Evolutionary conservation across 2,113 vertebrate species (phyloP).

Genomic region (Albula glossodonta): DNA sequence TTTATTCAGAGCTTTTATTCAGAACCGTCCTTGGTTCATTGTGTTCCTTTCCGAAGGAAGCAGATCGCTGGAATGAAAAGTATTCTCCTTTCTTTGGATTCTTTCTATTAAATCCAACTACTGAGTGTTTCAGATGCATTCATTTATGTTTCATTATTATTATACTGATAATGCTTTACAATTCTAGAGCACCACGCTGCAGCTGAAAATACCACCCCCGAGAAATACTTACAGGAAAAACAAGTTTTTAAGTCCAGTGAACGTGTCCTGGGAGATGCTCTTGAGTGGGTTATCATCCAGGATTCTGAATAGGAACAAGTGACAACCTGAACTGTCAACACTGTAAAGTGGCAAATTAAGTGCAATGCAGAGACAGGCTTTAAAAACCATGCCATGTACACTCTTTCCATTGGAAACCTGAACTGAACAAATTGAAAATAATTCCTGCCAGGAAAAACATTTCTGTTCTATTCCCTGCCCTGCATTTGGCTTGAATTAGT

Average conservation of each 20-base stretch:
- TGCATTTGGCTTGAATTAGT: neutral
- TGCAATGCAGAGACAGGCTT: neutral
- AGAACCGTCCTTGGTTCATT: neutral
- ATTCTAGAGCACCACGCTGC: neutral
- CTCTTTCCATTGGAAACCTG: neutral
- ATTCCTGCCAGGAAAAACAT: neutral
- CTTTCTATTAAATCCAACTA: too few species aligned
- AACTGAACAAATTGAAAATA: neutral
- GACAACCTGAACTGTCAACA: neutral
- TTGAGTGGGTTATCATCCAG: slow-evolving; percentile 76
- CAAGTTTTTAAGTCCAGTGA: slow-evolving; percentile 70
- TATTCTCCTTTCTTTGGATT: neutral
- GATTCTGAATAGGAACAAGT: slow-evolving; percentile 60
- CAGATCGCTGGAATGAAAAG: neutral
- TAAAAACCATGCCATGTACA: neutral
- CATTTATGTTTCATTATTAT: neutral
- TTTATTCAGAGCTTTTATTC: neutral
- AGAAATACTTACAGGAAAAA: slow-evolving; percentile 72
- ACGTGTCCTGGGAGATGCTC: slow-evolving; percentile 67
- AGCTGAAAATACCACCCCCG: neutral
- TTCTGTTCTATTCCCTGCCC: neutral
- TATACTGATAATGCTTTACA: neutral
- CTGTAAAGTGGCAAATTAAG: neutral
- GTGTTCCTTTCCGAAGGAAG: neutral
- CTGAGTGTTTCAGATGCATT: neutral